Evolutionary conservation across 1,140 invertebrate genomes (phyloP), one percentile per base, ranked within the genome.

Genomic region (Orius laevigatus): DNA sequence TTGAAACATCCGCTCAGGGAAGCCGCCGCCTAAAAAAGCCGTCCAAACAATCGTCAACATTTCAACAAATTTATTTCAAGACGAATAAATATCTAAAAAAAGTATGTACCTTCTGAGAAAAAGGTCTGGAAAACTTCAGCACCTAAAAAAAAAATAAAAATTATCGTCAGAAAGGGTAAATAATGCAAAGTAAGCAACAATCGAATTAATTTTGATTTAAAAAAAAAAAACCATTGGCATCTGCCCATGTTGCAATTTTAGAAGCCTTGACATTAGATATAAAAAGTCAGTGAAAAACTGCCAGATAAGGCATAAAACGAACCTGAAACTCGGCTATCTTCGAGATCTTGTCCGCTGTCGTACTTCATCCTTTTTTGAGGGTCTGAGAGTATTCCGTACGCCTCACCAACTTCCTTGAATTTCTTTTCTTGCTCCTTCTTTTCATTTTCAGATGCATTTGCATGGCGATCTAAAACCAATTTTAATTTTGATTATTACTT

Each of bases 391-490:
- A 98, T 78, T 42, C 85, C 86, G 63, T 97, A 98, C 0, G 94
- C 94, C 69, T 98, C 92, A 15, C 91, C 90, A 14, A 97, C 75
- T 66, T 97, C 93, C 66, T 98, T 98, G 65, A 98, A 98, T 58
- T 88, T 91, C 52, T 79, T 78, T 65, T 97, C 92, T 64, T 95
- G 87, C 58, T 90, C 84, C 57, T 83, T 84, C 49, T 85, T 82
- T 59, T 87, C 83, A 2, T 68, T 72, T 44, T 86, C 79, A 2
- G 81, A 74, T 19, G 87, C 89, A 67, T 78, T 81, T 9, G 88
- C 79, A 66, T 96, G 91, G 32, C 89, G 76, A 71, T 95, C 90
- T 81, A 56, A 31, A 58, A 48, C 43, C 3, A 25, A 25, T 25
- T 8, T 25, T 4, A 25, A 25, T 25, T 25, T n/a, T n/a, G n/a